phyloP scores from a whole-genome alignment of 2,113 vertebrate species.

The Anarhynchus alexandrinus region DNA sequence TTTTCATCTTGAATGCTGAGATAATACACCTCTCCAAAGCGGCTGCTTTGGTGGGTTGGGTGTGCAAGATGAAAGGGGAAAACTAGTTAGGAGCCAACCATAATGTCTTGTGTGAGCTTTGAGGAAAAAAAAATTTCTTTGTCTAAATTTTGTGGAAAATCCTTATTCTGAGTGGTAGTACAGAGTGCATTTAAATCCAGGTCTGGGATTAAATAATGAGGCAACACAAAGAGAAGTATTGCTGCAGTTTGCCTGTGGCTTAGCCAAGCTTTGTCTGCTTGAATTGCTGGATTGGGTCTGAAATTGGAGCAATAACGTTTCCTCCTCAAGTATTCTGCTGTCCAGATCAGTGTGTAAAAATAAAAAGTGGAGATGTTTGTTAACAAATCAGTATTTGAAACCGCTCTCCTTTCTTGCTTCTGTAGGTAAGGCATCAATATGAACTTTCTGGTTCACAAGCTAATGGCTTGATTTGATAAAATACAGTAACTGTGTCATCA shows the following conservation, averaged over 20 bases:
- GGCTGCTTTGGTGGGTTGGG: neutral
- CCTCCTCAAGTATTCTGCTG: neutral
- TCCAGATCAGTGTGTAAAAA: neutral
- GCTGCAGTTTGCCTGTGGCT: slow-evolving; percentile 1
- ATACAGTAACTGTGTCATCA: neutral
- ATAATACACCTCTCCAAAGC: neutral
- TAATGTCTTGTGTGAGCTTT: neutral
- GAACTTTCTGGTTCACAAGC: neutral
- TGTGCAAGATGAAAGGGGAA: neutral
- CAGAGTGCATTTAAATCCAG: neutral
- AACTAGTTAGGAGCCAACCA: neutral
- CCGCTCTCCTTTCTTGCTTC: neutral
- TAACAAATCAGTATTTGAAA: neutral
- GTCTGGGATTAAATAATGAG: neutral
- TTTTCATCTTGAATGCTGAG: neutral
- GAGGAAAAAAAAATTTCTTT: neutral
- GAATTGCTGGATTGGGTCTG: neutral
- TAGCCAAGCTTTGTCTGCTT: slow-evolving; percentile 3
- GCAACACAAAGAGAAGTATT: neutral
- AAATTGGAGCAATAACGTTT: neutral
- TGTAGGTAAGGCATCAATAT: neutral
- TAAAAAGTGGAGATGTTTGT: neutral
- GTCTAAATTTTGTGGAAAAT: neutral
- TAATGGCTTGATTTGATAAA: neutral
- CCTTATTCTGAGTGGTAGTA: neutral